These are phyloP conservation scores for Artemia franciscana DNA, from an alignment of 1,140 invertebrate genomes.

Conservation along the genomic window DNA sequence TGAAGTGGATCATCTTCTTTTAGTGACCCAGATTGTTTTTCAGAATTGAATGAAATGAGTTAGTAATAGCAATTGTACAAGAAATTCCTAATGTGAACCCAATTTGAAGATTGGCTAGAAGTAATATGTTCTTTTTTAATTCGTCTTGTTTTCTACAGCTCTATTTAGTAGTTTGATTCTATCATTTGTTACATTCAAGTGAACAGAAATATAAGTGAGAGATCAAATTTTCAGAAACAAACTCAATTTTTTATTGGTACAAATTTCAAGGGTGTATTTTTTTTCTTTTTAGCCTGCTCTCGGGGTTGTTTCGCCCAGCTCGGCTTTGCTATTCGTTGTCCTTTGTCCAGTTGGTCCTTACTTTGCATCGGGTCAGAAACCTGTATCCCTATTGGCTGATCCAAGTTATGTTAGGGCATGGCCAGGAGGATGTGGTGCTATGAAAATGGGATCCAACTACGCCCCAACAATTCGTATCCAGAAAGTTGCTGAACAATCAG, in stretches of 20 bases:
- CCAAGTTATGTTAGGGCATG: slow-evolving; percentile 63
- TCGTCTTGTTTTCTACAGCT: neutral
- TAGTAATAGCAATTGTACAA: too few species aligned
- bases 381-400: slow-evolving; percentile 54
- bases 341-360: slow-evolving; percentile 80
- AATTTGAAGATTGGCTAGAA: too few species aligned
- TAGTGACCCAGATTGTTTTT: too few species aligned
- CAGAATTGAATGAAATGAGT: too few species aligned
- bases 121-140: too few species aligned
- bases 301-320: slow-evolving; percentile 58
- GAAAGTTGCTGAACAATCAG: slow-evolving; percentile 45
- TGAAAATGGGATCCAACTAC: slow-evolving; percentile 87
- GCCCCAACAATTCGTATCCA: slow-evolving; percentile 60
- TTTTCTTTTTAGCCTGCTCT: slow-evolving; percentile 45
- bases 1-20: too few species aligned
- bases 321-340: slow-evolving; percentile 71
- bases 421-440: slow-evolving; percentile 81
- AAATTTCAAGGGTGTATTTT: too few species aligned
- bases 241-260: too few species aligned
- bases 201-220: neutral
- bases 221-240: neutral
- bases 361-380: slow-evolving; percentile 46
- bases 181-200: neutral
- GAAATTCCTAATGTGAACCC: too few species aligned
- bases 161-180: neutral